Base-by-base conservation (phyloP, 2,888 invertebrate genomes). In the Neuroscelio doddi region DNA sequence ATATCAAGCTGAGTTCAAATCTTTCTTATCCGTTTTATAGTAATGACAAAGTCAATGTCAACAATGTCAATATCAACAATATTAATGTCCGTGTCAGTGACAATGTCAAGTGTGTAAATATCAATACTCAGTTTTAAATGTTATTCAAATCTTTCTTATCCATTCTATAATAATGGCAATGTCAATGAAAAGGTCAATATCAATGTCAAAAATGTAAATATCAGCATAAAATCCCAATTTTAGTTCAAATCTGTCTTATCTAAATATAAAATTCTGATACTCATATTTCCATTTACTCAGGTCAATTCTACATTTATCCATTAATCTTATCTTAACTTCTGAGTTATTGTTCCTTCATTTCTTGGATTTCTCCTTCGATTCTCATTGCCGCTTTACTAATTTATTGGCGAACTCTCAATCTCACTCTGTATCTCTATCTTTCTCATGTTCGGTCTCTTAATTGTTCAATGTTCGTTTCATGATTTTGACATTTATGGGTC, bases 261-360 rank as follows among this genome's bases (percentile, higher is more conserved):
- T 10, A 34, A 42, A 53, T 56, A 10, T 51, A 36, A 51, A 53
- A 49, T 27, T 27, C 16, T 47, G 47, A 51, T 56, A 51, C 56
- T 56, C 39, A 42, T n/a, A 49, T 17, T 21, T 38, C 42, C 27
- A 46, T 50, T 55, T 55, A 56, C n/a, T 46, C 26, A 15, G 34
- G 38, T 26, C 39, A 42, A 59, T 59, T 46, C 44, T 27, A 56
- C 41, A 61, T 61, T 56, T 36, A 32, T 65, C 51, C 44, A 65
- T 59, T 65, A 58, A 59, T 64, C 64, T 59, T 65, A 65, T 51
- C 59, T 56, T 38, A 56, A 51, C 59, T 55, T 56, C 59, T 59
- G 44, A 4, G 9, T 55, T 56, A 65, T 52, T 56, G 56, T 65
- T 65, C 38, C 24, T 21, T 3, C 45, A 24, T 64, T 49, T 45